Evolutionary conservation across 1,140 invertebrate genomes (phyloP), one percentile per base, ranked within the genome.

Genomic region (Calosoma granatense): DNA sequence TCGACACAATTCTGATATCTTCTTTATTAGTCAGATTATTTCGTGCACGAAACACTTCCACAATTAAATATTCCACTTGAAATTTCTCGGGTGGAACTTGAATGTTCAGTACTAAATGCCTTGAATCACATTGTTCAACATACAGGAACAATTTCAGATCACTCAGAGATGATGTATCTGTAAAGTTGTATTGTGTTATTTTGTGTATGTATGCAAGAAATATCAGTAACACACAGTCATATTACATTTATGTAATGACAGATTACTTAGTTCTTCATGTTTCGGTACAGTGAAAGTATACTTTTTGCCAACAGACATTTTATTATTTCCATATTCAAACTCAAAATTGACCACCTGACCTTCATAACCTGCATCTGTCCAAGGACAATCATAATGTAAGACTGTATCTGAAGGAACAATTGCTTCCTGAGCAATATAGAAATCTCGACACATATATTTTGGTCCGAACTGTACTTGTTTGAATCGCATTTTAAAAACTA

Each of bases 1-100:
- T 70, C 12, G 69, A 65, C 47, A 73, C 54, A 67, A 71, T 72
- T 39, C 68, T 60, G 64, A 56, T 68, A 26, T 74, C 74, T 20
- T 39, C 15, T 2, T 65, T 64, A 14, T 72, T 65, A 41, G 73
- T 72, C 47, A 66, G 72, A 36, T 53, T 63, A 4, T 47, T 17
- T 47, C 41, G 9, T 17, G 41, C 17, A 9, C 15, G 41, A 4
- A 4, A 47, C 9, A 47, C 17, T 4, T 17, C 6, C 4, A 47
- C 17, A 12, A 12, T 17, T 4, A 12, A 47, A 47, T 47, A 17
- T 11, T 9, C 17, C 3, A 47, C 17, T 12, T 47, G 9, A 36
- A 36, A 36, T 47, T 47, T 47, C 53, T 57, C 22, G 19, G 70
- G 72, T 17, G 70, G n/a, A 14, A 67, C 55, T 55, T 74, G 70